Conservation (phyloP, 2,797 vertebrate genomes). For the Zenarchopterus dispar region DNA sequence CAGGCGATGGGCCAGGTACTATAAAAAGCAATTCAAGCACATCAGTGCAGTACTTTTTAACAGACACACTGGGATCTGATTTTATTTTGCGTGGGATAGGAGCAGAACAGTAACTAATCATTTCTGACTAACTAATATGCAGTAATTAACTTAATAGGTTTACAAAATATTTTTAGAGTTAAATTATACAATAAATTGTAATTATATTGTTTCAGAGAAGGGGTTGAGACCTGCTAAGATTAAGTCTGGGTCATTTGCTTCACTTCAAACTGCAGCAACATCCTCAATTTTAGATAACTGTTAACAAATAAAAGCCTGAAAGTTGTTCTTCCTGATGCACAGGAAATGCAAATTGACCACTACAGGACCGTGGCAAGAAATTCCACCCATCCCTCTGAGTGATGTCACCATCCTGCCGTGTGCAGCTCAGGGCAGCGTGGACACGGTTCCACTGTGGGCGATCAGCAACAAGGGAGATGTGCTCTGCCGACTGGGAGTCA, state of each 20-base stretch:
- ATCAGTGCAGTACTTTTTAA: slow-evolving; percentile 21
- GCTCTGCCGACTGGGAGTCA: slow-evolving; percentile 92
- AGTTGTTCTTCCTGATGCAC: slow-evolving; percentile 1
- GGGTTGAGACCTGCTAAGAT: no score
- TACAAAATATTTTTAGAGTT: no score
- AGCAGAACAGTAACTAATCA: no score
- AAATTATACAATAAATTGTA: no score
- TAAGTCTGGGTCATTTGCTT: no score
- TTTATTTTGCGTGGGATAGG: neutral
- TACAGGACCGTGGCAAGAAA: slow-evolving; percentile 95
- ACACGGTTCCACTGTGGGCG: slow-evolving; percentile 90
- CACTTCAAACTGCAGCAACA: no score
- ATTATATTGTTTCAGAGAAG: no score
- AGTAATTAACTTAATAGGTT: no score
- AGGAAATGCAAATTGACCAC: slow-evolving; percentile 97
- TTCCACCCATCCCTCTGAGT: slow-evolving; percentile 88
- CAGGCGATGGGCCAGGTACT: slow-evolving; percentile 94
- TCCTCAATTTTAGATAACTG: no score
- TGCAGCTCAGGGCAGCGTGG: slow-evolving; percentile 69
- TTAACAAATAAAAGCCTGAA: no score
- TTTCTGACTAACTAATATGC: no score
- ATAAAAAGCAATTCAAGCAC: slow-evolving; percentile 11
- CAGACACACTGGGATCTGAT: slow-evolving; percentile 9
- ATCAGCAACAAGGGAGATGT: slow-evolving; percentile 97
- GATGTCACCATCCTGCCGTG: slow-evolving; percentile 91